Evolutionary conservation across 2,888 invertebrate species (phyloP).

Genomic region (Andrena haemorrhoa): DNA sequence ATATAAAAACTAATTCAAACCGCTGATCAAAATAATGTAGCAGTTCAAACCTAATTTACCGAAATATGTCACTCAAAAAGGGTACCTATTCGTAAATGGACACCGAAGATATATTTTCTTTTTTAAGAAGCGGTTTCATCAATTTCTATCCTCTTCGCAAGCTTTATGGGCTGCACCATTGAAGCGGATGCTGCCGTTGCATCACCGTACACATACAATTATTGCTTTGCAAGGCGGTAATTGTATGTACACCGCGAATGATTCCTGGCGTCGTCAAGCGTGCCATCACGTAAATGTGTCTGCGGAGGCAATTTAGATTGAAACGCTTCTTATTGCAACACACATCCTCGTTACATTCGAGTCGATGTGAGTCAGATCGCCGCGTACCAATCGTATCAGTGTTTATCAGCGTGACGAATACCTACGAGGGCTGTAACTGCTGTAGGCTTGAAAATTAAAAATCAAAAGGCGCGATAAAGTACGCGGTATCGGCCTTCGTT

Average conservation of each 20-base stretch:
- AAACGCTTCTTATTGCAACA: constrained; percentile 39
- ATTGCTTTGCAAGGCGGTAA: background rate
- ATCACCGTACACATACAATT: background rate
- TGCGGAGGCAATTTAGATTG: constrained; percentile 28
- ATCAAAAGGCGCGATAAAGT: constrained; percentile 9
- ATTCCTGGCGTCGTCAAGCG: background rate
- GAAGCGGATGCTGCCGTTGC: background rate
- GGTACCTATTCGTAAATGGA: too few species aligned
- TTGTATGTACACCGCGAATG: background rate
- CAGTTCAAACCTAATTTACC: background rate
- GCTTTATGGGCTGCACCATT: background rate
- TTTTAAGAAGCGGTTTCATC: background rate
- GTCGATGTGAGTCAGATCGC: constrained; percentile 50
- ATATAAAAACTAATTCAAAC: too few species aligned
- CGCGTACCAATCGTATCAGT: constrained; percentile 46
- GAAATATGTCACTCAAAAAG: background rate
- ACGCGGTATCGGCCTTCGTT: background rate
- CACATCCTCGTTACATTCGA: constrained; percentile 34
- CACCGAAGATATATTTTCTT: too few species aligned
- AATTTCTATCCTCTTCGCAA: background rate
- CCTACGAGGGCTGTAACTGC: constrained; percentile 14
- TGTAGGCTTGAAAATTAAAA: constrained; percentile 14
- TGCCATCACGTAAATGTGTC: background rate
- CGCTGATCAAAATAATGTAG: too few species aligned
- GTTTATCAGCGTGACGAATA: constrained; percentile 56